These are phyloP conservation scores for Phortica magna DNA, from an alignment of 2,888 invertebrate species.

Conservation along the genomic window DNA sequence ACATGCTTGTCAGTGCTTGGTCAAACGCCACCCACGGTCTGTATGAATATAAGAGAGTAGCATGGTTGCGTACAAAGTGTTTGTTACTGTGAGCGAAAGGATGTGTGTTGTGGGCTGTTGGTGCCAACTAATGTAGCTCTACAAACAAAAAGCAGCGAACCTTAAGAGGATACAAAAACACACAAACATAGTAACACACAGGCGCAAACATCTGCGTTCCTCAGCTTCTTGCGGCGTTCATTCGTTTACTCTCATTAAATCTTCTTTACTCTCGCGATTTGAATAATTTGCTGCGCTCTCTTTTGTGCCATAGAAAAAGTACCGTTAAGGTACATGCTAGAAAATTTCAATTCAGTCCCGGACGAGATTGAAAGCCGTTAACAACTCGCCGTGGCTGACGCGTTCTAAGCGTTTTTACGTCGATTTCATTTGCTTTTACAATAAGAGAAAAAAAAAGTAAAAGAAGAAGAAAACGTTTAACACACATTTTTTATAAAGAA, in stretches of 20 bases:
- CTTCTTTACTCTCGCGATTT: neutral
- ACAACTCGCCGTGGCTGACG: neutral
- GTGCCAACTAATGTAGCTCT: neutral
- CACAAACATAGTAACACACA: neutral
- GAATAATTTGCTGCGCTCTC: neutral
- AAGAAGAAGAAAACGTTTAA: neutral
- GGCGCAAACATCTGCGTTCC: neutral
- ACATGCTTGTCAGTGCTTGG: neutral
- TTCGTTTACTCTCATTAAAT: neutral
- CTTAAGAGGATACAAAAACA: neutral
- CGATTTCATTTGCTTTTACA: too few relatives aligned
- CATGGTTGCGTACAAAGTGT: neutral
- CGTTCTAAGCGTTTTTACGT: neutral
- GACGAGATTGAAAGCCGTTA: conserved; percentile 69
- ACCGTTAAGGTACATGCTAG: conserved; percentile 64
- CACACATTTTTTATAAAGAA: neutral
- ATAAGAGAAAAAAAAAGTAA: too few relatives aligned
- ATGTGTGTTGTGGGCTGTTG: neutral
- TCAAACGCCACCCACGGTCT: neutral
- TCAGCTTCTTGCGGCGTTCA: conserved; percentile 1
- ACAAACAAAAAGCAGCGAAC: neutral
- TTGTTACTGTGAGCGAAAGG: conserved; percentile 9
- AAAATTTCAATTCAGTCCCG: conserved; percentile 74
- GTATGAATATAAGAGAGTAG: neutral
- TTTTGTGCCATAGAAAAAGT: conserved; percentile 36